phyloP scores from a whole-genome alignment of 2,113 vertebrate genomes.

The Etheostoma spectabile region DNA sequence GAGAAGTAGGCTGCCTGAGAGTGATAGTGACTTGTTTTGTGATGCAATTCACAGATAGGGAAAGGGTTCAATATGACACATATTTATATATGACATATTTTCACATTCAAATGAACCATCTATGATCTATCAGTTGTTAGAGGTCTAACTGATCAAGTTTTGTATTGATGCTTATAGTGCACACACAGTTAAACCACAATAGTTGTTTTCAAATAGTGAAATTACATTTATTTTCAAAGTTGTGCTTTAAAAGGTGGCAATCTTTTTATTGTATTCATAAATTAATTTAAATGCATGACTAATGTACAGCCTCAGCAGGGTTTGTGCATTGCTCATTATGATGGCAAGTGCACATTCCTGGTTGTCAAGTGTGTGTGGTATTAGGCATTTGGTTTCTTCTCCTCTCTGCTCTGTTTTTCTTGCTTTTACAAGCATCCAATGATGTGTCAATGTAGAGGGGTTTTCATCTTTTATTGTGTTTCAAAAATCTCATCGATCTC shows the following conservation, averaged over 20 bases:
- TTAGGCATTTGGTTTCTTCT: slow-evolving; percentile 8
- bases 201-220: neutral
- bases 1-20: neutral
- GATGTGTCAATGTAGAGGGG: slow-evolving; percentile 12
- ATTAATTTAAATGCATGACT: slow-evolving; percentile 37
- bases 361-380: slow-evolving; percentile 27
- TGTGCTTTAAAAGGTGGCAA: neutral
- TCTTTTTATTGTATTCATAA: slow-evolving; percentile 1
- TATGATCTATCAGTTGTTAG: neutral
- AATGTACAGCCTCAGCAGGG: slow-evolving; percentile 38
- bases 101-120: neutral
- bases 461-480: slow-evolving; percentile 43
- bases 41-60: slow-evolving; percentile 7
- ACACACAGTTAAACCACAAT: neutral
- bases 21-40: slow-evolving; percentile 2
- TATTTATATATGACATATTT: no score
- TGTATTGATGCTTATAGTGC: neutral
- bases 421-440: slow-evolving; percentile 16
- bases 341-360: slow-evolving; percentile 22
- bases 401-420: slow-evolving; percentile 2
- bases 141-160: neutral
- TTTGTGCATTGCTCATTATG: slow-evolving; percentile 20
- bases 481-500: slow-evolving; percentile 22
- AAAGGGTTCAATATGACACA: neutral
- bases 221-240: neutral